Evolutionary conservation across 2,113 vertebrate species (phyloP).

Genomic region (Ailuropoda melanoleuca): DNA sequence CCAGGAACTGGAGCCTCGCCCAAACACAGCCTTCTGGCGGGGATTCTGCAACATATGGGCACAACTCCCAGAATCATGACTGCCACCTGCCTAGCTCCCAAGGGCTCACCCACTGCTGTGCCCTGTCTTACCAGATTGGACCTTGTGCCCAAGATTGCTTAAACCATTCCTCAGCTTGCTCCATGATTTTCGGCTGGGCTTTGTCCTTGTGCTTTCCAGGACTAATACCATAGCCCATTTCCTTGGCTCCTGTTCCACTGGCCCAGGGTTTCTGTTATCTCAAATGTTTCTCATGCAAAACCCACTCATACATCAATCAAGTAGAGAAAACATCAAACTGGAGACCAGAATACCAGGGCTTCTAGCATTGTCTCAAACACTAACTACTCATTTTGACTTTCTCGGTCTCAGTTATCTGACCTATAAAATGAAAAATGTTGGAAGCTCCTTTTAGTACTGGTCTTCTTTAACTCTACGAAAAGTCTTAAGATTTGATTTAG

Average conservation of each 20-base stretch:
- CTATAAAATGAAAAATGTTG: not conserved
- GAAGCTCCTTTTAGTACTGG: not conserved
- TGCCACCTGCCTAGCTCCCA: constrained; percentile 63
- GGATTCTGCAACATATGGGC: constrained; percentile 63
- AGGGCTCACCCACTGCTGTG: constrained; percentile 57
- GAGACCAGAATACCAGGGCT: not conserved
- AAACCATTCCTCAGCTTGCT: not conserved
- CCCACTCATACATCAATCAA: not conserved
- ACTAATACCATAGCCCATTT: not conserved
- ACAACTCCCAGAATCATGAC: constrained; percentile 47
- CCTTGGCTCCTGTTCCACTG: not conserved
- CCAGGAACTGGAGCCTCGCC: constrained; percentile 42
- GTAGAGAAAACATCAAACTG: not conserved
- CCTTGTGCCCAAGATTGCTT: constrained; percentile 33
- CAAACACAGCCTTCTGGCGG: constrained; percentile 50
- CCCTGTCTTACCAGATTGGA: constrained; percentile 54
- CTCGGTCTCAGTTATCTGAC: not conserved
- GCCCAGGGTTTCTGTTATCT: not conserved
- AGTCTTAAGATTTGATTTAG: not conserved
- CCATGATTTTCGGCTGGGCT: not conserved
- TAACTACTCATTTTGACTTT: constrained; percentile 13
- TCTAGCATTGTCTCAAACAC: not conserved
- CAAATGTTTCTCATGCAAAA: not conserved
- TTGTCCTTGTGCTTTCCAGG: not conserved
- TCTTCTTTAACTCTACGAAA: not conserved